Conservation (phyloP, 2,888 invertebrate genomes). For the Podabrus alpinus region DNA sequence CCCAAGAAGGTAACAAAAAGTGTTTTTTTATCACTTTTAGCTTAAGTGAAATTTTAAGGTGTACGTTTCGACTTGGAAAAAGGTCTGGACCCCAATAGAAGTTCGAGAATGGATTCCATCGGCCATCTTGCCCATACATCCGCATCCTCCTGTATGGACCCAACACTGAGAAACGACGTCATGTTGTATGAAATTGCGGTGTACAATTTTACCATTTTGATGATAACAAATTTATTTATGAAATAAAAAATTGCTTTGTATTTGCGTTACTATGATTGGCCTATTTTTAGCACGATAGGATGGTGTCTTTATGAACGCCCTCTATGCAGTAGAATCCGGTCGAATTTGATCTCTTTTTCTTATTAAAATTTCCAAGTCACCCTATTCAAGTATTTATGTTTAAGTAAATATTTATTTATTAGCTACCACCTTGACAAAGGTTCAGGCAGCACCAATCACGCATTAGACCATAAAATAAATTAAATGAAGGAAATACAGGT, state of each 20-base stretch:
- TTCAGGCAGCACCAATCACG: no score
- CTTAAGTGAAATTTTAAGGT: not conserved
- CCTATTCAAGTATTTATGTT: no score
- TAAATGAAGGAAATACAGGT: no score
- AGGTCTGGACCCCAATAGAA: not conserved
- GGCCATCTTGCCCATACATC: not conserved
- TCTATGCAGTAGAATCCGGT: no score
- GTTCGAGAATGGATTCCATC: not conserved
- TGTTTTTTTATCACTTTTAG: not conserved
- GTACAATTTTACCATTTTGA: not conserved
- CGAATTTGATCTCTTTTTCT: no score
- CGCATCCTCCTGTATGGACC: not conserved
- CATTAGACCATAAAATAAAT: no score
- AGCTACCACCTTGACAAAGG: no score
- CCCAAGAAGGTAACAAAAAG: not conserved
- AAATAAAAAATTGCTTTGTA: not conserved
- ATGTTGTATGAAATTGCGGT: not conserved
- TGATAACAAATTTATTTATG: not conserved
- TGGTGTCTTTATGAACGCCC: no score
- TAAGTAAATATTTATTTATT: no score
- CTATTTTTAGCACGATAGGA: no score
- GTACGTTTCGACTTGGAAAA: not conserved
- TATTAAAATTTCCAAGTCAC: no score
- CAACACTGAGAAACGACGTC: not conserved
- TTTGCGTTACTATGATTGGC: no score